Conservation (phyloP, 53 echinoderm and acorn worm genomes). For the Crossaster papposus region DNA sequence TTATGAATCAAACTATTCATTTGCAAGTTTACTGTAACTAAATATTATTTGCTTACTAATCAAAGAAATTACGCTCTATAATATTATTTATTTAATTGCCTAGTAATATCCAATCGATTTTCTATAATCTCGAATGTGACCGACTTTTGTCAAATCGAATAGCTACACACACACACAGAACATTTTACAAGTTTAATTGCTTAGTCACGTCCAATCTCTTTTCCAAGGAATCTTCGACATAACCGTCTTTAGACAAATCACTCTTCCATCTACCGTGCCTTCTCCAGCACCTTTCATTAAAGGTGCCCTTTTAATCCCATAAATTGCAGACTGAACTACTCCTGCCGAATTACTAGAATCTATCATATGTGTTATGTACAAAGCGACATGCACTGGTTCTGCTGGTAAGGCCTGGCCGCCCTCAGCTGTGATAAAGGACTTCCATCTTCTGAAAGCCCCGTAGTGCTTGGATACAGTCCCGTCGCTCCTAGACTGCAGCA, state of each 20-base stretch:
- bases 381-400: too few species aligned
- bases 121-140: too few species aligned
- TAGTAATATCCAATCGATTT: too few species aligned
- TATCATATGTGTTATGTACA: too few species aligned
- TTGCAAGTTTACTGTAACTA: too few species aligned
- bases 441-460: too few species aligned
- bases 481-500: conserved; percentile 29
- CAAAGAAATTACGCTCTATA: too few species aligned
- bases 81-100: too few species aligned
- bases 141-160: too few species aligned
- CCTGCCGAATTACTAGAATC: too few species aligned
- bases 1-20: background rate
- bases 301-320: conserved; percentile 40
- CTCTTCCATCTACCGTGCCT: conserved; percentile 42
- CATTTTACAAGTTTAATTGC: background rate
- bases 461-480: conserved; percentile 20
- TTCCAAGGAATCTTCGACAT: conserved; percentile 19
- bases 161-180: too few species aligned
- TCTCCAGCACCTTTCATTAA: conserved; percentile 46
- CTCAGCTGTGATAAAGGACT: conserved; percentile 22
- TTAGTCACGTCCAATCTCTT: background rate
- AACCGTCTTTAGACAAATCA: conserved; percentile 43
- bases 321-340: conserved; percentile 16
- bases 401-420: conserved; percentile 37
- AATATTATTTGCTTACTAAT: too few species aligned